Base-by-base conservation (phyloP, 2,113 vertebrate species). In the Lamprotornis superbus region DNA sequence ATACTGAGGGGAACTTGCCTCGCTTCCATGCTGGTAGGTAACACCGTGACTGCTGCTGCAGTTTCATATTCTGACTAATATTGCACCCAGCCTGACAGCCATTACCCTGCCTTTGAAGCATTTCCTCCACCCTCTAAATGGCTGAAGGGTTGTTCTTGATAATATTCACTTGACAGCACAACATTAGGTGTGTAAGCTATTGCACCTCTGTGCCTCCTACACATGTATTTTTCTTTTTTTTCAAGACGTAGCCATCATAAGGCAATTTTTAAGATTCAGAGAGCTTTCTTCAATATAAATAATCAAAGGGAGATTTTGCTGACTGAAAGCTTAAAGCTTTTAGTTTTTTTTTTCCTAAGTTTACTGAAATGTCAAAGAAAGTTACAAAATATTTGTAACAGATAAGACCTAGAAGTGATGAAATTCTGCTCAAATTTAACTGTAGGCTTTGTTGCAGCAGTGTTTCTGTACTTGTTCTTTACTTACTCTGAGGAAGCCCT, bases 151-250 rank as follows among this genome's bases (percentile, higher is more conserved):
- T 79, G 65, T 23, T 89, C 70, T 80, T 74, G 87, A 53, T 79
- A 94, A 89, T 70, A 91, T 44, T 68, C 42, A 83, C 85, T 74
- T 96, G 93, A 93, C 88, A 97, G 67, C 19, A 53, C 39, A 78
- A 42, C 42, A 89, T 91, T 79, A 95, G 30, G 35, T 16, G 5
- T 69, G 57, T 76, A 92, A 96, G 71, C 44, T 90, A 94, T 82
- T 91, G 71, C 63, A 76, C 65, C 30, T 87, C 61, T 73, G 47
- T 81, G 71, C 52, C 64, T 87, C 68, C 91, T 40, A 68, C 33
- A 87, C 19, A 23, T 28, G 9, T 47, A 5, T 50, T 31, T 64
- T 56, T 28, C 67, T 88, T 77, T 61, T 40, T 40, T 77, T 64
- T 71, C 15, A 10, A 79, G 74, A 71, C 31, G 37, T 83, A 70